Evolutionary conservation across 2,113 vertebrate genomes (phyloP), one percentile per base, ranked within the genome.

Genomic region (Cepphus grylle): DNA sequence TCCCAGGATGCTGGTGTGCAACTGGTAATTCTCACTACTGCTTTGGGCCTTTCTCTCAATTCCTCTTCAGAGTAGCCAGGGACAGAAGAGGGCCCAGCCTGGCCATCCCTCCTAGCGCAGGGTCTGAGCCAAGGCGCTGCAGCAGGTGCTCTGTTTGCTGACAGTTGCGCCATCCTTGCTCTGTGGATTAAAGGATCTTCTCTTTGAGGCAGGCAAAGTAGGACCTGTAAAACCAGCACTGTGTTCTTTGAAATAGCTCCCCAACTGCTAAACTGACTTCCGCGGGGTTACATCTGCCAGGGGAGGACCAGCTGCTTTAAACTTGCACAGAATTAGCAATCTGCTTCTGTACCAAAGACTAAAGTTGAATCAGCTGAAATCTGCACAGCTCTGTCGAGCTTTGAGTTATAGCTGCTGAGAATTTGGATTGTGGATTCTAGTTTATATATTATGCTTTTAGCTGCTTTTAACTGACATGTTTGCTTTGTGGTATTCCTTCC

Each of bases 401-500:
- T 43, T 2, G 6, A 42, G 38, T 42, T 53, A 19, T 1, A 65
- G 36, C 78, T 82, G 66, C 71, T 86, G 67, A 82, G 78, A 83
- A 62, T 93, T 87, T 66, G 71, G 18, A 12, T 34, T 82, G 73
- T 56, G 63, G 62, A 30, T 80, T 95, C 67, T 30, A 50, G 45
- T 82, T 82, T 82, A 78, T 86, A 80, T 84, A 85, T 80, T 32
- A 50, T 13, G 30, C n/a, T 95, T 87, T 85, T 72, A 89, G 81
- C 66, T 80, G 78, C 66, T 85, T 85, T 53, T 94, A 91, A n/a
- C 49, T 53, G 78, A 61, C 45, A 12, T 4, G 1, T 89, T 90
- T 93, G 50, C 89, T 87, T 83, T 77, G 94, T 90, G 93, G 58
- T 61, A 7, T 87, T 94, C 84, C 62, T 76, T 90, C 94, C 71